A percentile compares a stretch with the other conserved stretches of the same genome.
phyloP scores from a whole-genome alignment of 2,797 vertebrate species.

The Pangasius djambal region DNA sequence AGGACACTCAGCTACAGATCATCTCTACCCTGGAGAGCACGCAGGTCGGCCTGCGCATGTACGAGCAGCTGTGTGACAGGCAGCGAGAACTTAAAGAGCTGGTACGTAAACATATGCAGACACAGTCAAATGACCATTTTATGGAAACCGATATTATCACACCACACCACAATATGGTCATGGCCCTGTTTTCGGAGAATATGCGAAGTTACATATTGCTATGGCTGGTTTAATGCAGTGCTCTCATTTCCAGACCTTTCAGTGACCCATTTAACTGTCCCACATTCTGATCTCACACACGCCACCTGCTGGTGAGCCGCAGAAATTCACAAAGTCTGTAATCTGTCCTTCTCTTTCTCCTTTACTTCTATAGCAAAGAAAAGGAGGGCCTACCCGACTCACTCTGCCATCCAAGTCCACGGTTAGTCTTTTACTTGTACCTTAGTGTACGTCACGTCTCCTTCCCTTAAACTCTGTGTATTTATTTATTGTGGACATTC shows the following conservation, averaged over 20 bases:
- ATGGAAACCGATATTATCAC: conserved; percentile 8
- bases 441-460: not conserved
- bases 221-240: conserved; percentile 71
- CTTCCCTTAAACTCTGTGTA: not conserved
- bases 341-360: conserved; percentile 24
- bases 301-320: conserved; percentile 64
- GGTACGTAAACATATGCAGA: conserved; percentile 76
- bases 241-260: conserved; percentile 47
- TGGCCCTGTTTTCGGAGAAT: not conserved
- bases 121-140: conserved; percentile 25
- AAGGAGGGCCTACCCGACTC: conserved; percentile 96
- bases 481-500: not conserved
- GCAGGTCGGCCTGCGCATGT: conserved; percentile 93
- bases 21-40: conserved; percentile 99
- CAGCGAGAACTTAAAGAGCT: conserved; percentile 97
- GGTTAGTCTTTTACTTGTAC: conserved; percentile 73
- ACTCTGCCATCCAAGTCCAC: conserved; percentile 99
- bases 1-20: conserved; percentile 98
- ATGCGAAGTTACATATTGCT: conserved; percentile 4
- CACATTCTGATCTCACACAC: conserved; percentile 9
- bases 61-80: conserved; percentile 96
- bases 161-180: conserved; percentile 12
- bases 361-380: conserved; percentile 88
- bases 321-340: conserved; percentile 45
- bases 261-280: conserved; percentile 48